These are phyloP conservation scores for Empis stercorea DNA, from an alignment of 2,888 invertebrate genomes.

Conservation along the genomic window DNA sequence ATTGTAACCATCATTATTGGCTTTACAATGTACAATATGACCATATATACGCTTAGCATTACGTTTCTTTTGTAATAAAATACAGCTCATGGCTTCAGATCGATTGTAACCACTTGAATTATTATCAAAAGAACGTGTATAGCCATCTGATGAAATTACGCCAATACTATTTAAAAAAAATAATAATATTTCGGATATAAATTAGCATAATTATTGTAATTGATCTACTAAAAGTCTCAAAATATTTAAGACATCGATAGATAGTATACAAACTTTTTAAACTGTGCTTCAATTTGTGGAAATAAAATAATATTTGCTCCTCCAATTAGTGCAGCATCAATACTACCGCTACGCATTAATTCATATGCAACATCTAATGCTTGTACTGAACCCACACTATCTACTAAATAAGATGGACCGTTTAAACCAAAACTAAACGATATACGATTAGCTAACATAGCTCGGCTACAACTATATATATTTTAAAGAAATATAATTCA, in stretches of 20 bases:
- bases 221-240: too few species aligned
- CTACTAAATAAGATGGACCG: constrained; percentile 76
- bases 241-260: too few species aligned
- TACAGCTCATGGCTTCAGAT: constrained; percentile 54
- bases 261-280: constrained; percentile 44
- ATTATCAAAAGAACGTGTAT: constrained; percentile 76
- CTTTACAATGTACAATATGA: constrained; percentile 55
- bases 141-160: constrained; percentile 64
- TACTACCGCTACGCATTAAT: constrained; percentile 58
- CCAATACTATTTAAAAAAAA: constrained; percentile 38
- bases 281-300: constrained; percentile 73
- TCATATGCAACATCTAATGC: constrained; percentile 66
- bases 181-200: too few species aligned
- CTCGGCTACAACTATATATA: constrained; percentile 55
- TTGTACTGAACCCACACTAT: constrained; percentile 77
- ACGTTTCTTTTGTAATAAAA: constrained; percentile 54
- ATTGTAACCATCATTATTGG: constrained; percentile 60
- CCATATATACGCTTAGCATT: constrained; percentile 49
- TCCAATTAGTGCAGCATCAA: constrained; percentile 74
- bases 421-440: constrained; percentile 73
- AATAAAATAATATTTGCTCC: constrained; percentile 71
- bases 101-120: constrained; percentile 64
- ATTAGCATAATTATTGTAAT: too few species aligned
- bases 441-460: constrained; percentile 77
- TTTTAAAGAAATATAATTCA: not conserved